These are phyloP conservation scores for Bembecia ichneumoniformis DNA, from an alignment of 2,888 invertebrate species.

Conservation along the genomic window DNA sequence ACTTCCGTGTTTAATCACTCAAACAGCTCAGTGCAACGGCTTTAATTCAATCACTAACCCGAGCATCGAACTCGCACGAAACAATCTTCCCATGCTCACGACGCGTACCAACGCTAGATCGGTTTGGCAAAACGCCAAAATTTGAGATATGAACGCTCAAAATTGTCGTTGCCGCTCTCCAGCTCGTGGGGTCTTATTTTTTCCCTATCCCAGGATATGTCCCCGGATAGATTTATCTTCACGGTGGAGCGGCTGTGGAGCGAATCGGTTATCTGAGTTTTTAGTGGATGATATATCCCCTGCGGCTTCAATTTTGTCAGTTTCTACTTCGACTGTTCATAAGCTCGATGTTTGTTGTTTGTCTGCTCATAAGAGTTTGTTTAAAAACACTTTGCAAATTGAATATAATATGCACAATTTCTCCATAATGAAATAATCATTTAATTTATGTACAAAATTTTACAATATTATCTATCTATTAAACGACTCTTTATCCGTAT, in stretches of 20 bases:
- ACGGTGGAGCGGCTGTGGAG: not conserved
- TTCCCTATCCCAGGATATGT: conserved; percentile 10
- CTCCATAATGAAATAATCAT: too few species aligned
- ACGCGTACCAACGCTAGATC: not conserved
- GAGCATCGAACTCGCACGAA: conserved; percentile 3
- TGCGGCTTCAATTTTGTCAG: not conserved
- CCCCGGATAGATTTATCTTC: conserved; percentile 14
- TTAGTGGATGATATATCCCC: not conserved
- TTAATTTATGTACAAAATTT: too few species aligned
- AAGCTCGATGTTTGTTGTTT: too few species aligned
- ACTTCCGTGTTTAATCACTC: not conserved
- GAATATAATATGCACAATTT: too few species aligned
- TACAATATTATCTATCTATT: too few species aligned
- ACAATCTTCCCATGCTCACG: not conserved
- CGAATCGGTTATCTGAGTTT: not conserved
- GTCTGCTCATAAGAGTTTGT: too few species aligned
- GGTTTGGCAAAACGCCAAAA: conserved; percentile 7
- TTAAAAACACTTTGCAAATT: too few species aligned
- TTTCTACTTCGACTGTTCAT: not conserved
- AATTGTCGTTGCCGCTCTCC: conserved; percentile 4
- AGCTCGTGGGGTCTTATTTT: not conserved
- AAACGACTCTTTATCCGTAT: too few species aligned
- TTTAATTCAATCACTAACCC: not conserved
- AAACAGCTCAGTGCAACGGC: not conserved
- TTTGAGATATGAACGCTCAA: conserved; percentile 13